Evolutionary conservation across 2,888 invertebrate species (phyloP).

Genomic region (Leptinotarsa haldemani): DNA sequence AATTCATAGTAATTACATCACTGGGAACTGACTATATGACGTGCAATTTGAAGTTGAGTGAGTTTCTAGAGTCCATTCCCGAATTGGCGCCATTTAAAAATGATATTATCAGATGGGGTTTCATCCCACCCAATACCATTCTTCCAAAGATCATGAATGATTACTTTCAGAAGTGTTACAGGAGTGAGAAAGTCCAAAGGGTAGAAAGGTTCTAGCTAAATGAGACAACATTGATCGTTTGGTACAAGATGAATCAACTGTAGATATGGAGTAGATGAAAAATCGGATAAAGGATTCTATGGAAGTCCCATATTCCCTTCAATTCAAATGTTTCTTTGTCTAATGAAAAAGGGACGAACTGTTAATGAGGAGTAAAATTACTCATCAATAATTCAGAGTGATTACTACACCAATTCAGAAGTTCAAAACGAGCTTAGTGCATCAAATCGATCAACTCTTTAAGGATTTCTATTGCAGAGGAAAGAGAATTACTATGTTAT

Average conservation of each 20-base stretch:
- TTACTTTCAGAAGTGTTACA: neutral
- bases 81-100: neutral
- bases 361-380: neutral
- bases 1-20: too few species aligned
- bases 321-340: neutral
- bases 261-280: neutral
- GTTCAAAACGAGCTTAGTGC: slow-evolving; percentile 25
- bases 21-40: too few species aligned
- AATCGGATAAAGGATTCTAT: neutral
- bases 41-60: too few species aligned
- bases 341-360: slow-evolving; percentile 2
- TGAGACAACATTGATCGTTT: neutral
- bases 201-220: neutral
- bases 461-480: slow-evolving; percentile 18
- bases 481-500: slow-evolving; percentile 23
- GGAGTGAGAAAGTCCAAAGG: neutral
- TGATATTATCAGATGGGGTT: neutral
- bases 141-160: neutral
- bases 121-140: neutral
- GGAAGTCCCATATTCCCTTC: too few species aligned
- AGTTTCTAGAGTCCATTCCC: too few species aligned
- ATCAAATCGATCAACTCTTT: slow-evolving; percentile 23
- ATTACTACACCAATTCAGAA: slow-evolving; percentile 37
- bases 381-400: slow-evolving; percentile 23
- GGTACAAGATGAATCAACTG: neutral